Evolutionary conservation across 2,888 invertebrate genomes (phyloP).

Genomic region (Meganola albula): DNA sequence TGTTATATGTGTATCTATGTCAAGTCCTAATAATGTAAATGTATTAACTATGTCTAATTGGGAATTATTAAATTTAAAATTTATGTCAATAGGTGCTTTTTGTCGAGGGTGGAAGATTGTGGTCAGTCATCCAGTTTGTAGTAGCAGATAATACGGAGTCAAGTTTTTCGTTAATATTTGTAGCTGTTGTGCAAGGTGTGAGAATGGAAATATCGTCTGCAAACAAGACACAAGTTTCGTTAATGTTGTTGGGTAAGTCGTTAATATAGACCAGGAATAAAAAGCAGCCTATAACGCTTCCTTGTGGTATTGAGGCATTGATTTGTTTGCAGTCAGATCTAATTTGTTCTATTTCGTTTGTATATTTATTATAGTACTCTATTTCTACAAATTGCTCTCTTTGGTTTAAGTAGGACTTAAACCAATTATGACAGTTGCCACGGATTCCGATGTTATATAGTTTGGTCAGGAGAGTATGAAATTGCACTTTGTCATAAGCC

Average conservation of each 20-base stretch:
- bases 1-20: constrained; percentile 10
- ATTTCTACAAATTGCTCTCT: constrained; percentile 1
- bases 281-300: background rate
- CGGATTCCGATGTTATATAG: background rate
- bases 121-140: too few relatives aligned
- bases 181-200: too few relatives aligned
- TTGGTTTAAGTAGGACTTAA: background rate
- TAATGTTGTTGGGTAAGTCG: too few relatives aligned
- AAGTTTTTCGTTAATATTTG: too few relatives aligned
- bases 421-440: background rate
- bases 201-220: too few relatives aligned
- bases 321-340: background rate
- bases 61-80: constrained; percentile 7
- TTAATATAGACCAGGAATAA: too few relatives aligned
- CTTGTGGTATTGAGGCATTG: background rate
- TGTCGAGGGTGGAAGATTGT: too few relatives aligned
- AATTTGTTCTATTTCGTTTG: background rate
- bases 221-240: too few relatives aligned
- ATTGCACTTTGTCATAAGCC: constrained; percentile 1
- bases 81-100: too few relatives aligned
- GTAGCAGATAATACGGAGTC: too few relatives aligned
- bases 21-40: constrained; percentile 10
- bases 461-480: background rate
- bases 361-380: background rate
- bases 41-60: constrained; percentile 7